A percentile compares a stretch with the other conserved stretches of the same genome.
Conservation (phyloP, 2,113 vertebrate genomes). For the Tichodroma muraria region DNA sequence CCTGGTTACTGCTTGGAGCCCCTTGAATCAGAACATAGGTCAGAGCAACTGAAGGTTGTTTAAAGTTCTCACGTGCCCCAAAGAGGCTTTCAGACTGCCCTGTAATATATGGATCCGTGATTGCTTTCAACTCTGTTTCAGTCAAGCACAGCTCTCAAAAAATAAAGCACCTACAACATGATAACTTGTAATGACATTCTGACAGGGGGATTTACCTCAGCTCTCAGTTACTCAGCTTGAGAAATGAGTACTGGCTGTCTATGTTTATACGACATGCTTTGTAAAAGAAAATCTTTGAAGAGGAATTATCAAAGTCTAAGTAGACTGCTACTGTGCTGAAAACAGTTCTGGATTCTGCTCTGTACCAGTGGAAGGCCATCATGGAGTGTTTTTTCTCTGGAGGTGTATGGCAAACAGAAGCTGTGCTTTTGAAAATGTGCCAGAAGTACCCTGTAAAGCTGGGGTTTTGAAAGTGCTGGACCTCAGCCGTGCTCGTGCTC, state of each 20-base stretch:
- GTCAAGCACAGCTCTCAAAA: not conserved
- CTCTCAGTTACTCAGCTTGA: not conserved
- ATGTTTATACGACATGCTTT: not conserved
- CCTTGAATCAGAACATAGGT: not conserved
- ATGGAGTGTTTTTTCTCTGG: not conserved
- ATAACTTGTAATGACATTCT: not conserved
- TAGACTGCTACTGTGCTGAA: not conserved
- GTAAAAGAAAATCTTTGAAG: not conserved
- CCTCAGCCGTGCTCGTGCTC: not conserved
- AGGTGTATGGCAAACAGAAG: not conserved
- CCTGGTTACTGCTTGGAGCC: not conserved
- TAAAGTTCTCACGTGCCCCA: not conserved
- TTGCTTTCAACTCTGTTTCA: not conserved
- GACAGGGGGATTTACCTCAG: not conserved
- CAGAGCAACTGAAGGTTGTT: not conserved
- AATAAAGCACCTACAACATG: not conserved
- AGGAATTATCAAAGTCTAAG: not conserved
- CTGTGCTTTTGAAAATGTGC: not conserved
- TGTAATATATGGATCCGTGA: not conserved
- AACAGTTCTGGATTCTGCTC: not conserved
- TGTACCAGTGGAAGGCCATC: not conserved
- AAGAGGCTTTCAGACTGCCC: not conserved
- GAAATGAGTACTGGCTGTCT: not conserved
- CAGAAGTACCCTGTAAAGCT: not conserved
- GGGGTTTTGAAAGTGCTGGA: not conserved